phyloP scores from a whole-genome alignment of 37 sponge, comb jelly and placozoan species.

The Crambe crambe region DNA sequence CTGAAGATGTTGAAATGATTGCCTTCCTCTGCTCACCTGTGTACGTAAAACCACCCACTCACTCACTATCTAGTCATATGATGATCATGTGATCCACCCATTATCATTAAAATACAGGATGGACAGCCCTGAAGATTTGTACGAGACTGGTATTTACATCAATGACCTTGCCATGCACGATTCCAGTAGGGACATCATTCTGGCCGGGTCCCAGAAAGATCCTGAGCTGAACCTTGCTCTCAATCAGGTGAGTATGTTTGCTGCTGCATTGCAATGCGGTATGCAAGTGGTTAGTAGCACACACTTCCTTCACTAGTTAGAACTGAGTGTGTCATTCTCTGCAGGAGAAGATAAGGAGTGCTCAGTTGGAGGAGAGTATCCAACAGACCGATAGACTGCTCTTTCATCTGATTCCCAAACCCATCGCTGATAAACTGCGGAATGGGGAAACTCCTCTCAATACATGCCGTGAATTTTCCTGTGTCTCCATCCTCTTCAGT shows the following conservation, averaged over 20 bases:
- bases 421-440: constrained; percentile 69
- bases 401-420: constrained; percentile 77
- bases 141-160: constrained; percentile 60
- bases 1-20: not conserved
- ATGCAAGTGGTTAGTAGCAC: too few relatives aligned
- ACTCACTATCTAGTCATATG: too few relatives aligned
- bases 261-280: too few relatives aligned
- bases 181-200: constrained; percentile 62
- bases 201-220: constrained; percentile 62
- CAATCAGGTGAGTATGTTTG: constrained; percentile 45
- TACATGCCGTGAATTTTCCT: constrained; percentile 47
- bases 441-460: constrained; percentile 69
- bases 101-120: constrained; percentile 47
- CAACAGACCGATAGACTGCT: constrained; percentile 73
- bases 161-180: constrained; percentile 78
- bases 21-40: constrained; percentile 75
- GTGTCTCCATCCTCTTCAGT: constrained; percentile 76
- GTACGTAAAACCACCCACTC: constrained; percentile 45
- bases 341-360: constrained; percentile 60
- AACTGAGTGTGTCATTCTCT: not conserved
- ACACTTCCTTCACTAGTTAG: not conserved
- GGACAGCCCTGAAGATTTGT: constrained; percentile 66
- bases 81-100: too few relatives aligned
- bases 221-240: constrained; percentile 63
- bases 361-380: constrained; percentile 59